Conservation (phyloP, 1,140 invertebrate species). For the Drosophila repletoides region DNA sequence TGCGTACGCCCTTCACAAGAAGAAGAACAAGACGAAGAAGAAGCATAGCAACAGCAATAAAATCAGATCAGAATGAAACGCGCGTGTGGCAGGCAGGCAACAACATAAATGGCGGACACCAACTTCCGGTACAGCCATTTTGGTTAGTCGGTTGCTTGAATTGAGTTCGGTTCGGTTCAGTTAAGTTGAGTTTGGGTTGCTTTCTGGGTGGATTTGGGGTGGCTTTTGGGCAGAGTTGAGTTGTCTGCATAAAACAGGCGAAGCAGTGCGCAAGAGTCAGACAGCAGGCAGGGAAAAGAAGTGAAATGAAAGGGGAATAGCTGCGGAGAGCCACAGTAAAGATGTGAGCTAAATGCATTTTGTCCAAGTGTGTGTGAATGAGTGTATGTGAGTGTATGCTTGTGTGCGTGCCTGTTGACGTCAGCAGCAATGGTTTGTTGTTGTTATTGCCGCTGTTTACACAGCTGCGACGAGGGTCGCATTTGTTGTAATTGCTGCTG, state of each 20-base stretch:
- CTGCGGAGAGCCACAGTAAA: background rate
- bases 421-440: constrained; percentile 51
- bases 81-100: constrained; percentile 22
- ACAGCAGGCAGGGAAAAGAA: background rate
- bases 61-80: constrained; percentile 50
- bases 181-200: constrained; percentile 5
- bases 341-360: constrained; percentile 34
- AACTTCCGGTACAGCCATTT: constrained; percentile 56
- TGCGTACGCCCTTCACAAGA: no score
- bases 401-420: constrained; percentile 46
- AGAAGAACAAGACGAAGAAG: background rate
- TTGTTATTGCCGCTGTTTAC: constrained; percentile 62
- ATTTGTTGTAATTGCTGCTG: constrained; percentile 52
- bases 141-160: constrained; percentile 29
- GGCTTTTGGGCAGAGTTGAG: constrained; percentile 32
- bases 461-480: constrained; percentile 65
- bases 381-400: constrained; percentile 1
- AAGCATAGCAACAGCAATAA: constrained; percentile 32
- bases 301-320: background rate
- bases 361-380: background rate
- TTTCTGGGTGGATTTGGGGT: no score
- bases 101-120: constrained; percentile 45
- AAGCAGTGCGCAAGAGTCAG: constrained; percentile 10
- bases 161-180: constrained; percentile 19
- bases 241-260: constrained; percentile 43